phyloP scores from a whole-genome alignment of 2,797 vertebrate species.

The Petrocephalus sullivani region DNA sequence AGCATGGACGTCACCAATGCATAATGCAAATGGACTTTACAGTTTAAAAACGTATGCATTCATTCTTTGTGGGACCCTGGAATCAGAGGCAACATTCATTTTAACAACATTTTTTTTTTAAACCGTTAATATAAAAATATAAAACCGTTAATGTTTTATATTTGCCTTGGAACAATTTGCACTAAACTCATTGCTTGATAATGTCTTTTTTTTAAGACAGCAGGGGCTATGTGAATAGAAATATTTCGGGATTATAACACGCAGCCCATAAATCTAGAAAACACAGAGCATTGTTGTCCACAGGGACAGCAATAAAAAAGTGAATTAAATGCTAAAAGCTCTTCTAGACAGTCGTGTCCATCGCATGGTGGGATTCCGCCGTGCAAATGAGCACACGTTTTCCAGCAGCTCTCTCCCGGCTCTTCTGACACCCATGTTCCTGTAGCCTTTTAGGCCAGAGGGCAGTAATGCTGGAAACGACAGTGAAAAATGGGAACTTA shows the following conservation, averaged over 20 bases:
- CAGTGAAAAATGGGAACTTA: not conserved
- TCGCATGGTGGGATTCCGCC: not conserved
- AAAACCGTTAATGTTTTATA: constrained; percentile 8
- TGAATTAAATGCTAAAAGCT: not conserved
- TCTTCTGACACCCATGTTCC: not conserved
- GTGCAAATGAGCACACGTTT: not conserved
- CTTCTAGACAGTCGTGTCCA: not conserved
- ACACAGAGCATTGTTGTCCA: not conserved
- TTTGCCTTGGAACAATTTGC: constrained; percentile 7
- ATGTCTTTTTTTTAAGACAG: constrained; percentile 4
- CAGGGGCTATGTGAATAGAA: not conserved
- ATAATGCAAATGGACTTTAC: not conserved
- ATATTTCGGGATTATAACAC: not conserved
- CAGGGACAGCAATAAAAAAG: not conserved
- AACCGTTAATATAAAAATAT: too few relatives aligned
- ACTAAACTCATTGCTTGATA: not conserved
- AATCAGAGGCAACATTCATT: not conserved
- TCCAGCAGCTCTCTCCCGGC: too few relatives aligned
- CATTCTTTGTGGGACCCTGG: not conserved
- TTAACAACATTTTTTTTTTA: not conserved
- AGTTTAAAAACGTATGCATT: constrained; percentile 16
- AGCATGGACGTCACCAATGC: not conserved
- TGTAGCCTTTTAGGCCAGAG: not conserved
- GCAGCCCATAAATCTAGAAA: not conserved
- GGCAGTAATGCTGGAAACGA: not conserved